Evolutionary conservation across 2,797 vertebrate genomes (phyloP).

Genomic region (Botia almorhae): DNA sequence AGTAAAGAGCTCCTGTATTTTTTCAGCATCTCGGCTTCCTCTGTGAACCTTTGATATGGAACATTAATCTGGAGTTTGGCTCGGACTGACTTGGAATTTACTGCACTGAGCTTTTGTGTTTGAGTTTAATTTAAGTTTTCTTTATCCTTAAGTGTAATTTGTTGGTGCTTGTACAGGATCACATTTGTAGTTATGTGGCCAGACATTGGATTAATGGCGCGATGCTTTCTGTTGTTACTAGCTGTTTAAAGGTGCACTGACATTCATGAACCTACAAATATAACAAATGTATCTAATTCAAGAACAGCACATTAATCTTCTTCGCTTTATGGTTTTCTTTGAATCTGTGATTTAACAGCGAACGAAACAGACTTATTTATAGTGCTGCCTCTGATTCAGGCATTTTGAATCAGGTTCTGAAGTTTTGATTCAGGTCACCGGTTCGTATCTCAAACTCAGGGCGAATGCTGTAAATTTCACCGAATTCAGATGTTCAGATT

Average conservation of each 20-base stretch:
- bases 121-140: not conserved
- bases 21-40: conserved; percentile 28
- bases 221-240: not conserved
- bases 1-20: conserved; percentile 48
- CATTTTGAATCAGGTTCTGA: too few relatives aligned
- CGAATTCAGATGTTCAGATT: not conserved
- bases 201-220: not conserved
- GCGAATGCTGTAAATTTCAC: too few relatives aligned
- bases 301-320: too few relatives aligned
- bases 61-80: conserved; percentile 25
- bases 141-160: not conserved
- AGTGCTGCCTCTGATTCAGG: too few relatives aligned
- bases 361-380: too few relatives aligned
- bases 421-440: too few relatives aligned
- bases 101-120: not conserved
- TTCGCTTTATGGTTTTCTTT: not conserved
- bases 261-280: not conserved
- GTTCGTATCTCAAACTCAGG: too few relatives aligned
- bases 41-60: conserved; percentile 24
- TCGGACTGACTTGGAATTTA: not conserved
- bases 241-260: not conserved
- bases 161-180: not conserved
- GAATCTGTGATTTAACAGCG: not conserved
- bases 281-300: not conserved
- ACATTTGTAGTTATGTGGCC: not conserved